Conservation (phyloP, 2,797 vertebrate genomes). For the Harpagifer antarcticus region DNA sequence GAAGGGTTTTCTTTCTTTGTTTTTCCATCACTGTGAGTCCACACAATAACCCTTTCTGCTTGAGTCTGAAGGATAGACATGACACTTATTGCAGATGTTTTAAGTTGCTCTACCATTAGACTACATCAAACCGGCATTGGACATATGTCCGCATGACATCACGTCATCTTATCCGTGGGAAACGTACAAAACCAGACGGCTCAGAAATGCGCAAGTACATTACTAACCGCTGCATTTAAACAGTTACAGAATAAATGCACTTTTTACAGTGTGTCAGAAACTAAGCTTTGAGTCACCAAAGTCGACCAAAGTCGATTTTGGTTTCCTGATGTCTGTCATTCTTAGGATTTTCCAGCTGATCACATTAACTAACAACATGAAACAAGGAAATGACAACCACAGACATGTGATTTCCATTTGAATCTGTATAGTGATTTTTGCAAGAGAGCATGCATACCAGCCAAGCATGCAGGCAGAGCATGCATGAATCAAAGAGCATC, state of each 20-base stretch:
- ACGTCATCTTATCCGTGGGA: conserved; percentile 44
- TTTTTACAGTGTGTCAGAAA: conserved; percentile 18
- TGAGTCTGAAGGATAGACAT: conserved; percentile 16
- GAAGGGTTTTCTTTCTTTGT: background rate
- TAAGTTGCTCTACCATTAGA: conserved; percentile 13
- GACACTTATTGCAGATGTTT: conserved; percentile 36
- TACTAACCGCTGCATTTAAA: conserved; percentile 63
- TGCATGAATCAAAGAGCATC: conserved; percentile 70
- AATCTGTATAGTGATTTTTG: conserved; percentile 38
- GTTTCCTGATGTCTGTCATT: conserved; percentile 13
- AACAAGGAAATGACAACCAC: conserved; percentile 32
- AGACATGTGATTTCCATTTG: background rate
- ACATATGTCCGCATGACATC: conserved; percentile 44
- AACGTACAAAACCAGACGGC: conserved; percentile 6
- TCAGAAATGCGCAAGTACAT: conserved; percentile 47
- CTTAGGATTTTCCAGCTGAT: conserved; percentile 25
- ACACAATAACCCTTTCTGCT: background rate
- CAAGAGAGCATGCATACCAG: conserved; percentile 52
- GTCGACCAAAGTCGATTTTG: conserved; percentile 3
- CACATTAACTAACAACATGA: conserved; percentile 15
- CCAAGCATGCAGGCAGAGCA: conserved; percentile 59
- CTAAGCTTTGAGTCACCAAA: background rate
- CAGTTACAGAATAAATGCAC: conserved; percentile 35
- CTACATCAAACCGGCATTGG: conserved; percentile 13
- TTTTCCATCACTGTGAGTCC: too few relatives aligned